Evolutionary conservation across 2,888 invertebrate genomes (phyloP).

Genomic region (Melieria crassipennis): DNA sequence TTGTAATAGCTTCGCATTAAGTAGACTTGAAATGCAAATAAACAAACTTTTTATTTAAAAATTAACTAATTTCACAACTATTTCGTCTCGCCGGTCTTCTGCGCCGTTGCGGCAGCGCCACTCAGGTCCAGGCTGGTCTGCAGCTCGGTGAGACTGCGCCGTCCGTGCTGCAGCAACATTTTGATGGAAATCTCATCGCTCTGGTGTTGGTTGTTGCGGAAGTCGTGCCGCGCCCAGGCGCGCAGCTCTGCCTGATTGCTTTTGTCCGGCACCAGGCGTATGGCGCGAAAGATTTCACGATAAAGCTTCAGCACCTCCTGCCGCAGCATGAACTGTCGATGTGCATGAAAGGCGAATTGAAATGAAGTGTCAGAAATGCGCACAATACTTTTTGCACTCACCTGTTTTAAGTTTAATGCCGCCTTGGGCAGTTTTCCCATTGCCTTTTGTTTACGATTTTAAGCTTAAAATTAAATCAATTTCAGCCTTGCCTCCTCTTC

Average conservation of each 20-base stretch:
- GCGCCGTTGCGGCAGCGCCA: slow-evolving; percentile 44
- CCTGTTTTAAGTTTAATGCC: slow-evolving; percentile 72
- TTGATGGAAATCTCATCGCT: slow-evolving; percentile 80
- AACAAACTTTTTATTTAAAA: background rate
- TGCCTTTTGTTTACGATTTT: slow-evolving; percentile 1
- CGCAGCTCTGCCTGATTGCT: slow-evolving; percentile 73
- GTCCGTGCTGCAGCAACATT: slow-evolving; percentile 76
- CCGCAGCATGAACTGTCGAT: slow-evolving; percentile 79
- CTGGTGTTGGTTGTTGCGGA: slow-evolving; percentile 75
- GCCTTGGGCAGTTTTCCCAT: slow-evolving; percentile 62
- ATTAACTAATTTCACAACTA: background rate
- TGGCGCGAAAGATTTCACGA: slow-evolving; percentile 75
- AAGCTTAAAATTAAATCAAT: background rate
- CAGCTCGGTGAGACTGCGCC: slow-evolving; percentile 75
- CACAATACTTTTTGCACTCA: slow-evolving; percentile 49
- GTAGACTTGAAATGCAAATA: too few species aligned
- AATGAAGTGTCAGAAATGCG: background rate
- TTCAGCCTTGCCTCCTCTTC: too few species aligned
- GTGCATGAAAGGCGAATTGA: slow-evolving; percentile 7
- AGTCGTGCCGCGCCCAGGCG: slow-evolving; percentile 80
- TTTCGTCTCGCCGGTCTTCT: background rate
- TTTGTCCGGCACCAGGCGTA: slow-evolving; percentile 74
- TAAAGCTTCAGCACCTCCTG: slow-evolving; percentile 83
- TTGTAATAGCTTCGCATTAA: too few species aligned
- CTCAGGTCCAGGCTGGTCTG: slow-evolving; percentile 73